phyloP scores from a whole-genome alignment of 2,797 vertebrate genomes.

The Dallia pectoralis region DNA sequence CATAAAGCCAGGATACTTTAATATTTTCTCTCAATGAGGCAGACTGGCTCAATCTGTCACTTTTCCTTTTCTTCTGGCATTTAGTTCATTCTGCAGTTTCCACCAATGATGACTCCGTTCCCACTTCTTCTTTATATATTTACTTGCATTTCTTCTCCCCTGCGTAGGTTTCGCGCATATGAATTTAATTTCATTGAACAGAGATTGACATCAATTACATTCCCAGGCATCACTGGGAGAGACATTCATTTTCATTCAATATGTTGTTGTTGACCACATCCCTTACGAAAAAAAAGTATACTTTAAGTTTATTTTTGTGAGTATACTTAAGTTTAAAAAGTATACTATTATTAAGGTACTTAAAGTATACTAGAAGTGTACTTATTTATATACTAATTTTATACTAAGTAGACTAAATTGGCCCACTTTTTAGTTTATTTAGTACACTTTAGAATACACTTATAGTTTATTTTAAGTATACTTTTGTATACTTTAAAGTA shows the following conservation, averaged over 20 bases:
- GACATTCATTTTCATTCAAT: background rate
- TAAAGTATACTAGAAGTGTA: too few relatives aligned
- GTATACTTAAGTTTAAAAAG: too few relatives aligned
- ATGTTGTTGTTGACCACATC: background rate
- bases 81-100: conserved; percentile 12
- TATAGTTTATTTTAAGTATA: too few relatives aligned
- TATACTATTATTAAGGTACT: too few relatives aligned
- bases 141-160: background rate
- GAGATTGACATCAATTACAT: background rate
- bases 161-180: background rate
- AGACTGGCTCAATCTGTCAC: conserved; percentile 29
- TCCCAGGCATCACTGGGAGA: background rate
- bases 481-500: too few relatives aligned
- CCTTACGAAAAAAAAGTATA: too few relatives aligned
- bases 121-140: background rate
- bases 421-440: too few relatives aligned
- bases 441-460: too few relatives aligned
- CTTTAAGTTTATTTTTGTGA: too few relatives aligned
- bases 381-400: too few relatives aligned
- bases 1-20: background rate
- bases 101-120: conserved; percentile 28
- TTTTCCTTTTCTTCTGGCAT: conserved; percentile 11
- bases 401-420: too few relatives aligned
- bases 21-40: conserved; percentile 13
- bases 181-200: background rate